Evolutionary conservation across 2,113 vertebrate species (phyloP), one percentile per base, ranked within the genome.

Genomic region (Pollachius pollachius): DNA sequence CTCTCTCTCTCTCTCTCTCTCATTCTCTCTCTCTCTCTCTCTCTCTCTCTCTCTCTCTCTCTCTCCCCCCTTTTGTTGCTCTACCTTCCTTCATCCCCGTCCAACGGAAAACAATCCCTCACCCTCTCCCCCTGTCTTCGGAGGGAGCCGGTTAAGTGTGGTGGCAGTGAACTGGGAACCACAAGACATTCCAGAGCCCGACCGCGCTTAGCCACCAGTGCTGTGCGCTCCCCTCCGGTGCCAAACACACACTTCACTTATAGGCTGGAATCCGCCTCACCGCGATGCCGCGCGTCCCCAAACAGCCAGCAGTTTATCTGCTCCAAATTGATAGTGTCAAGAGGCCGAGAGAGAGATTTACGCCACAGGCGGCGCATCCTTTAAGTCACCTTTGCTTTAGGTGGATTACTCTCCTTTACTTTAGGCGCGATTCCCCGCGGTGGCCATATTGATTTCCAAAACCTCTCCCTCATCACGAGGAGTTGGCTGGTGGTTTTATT

Each of bases 51-150:
- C 77, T 88, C 69, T 71, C 64, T 1, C 68, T 71, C 27, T 68
- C 65, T 30, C 78, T 77, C 67, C 77, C 64, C 71, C 74, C 78
- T 78, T 84, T 84, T 79, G 73, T 67, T 76, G 81, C 84, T 89
- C 83, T 71, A 87, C 80, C 74, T 67, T 76, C 82, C 84, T 89
- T 84, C 70, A 87, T 89, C 84, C 82, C 72, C 80, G 83, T 90
- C 89, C 90, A 90, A 86, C 67, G 90, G 91, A 92, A 93, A 92
- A 93, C 91, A 88, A 84, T 85, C 81, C 92, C 83, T 92, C 85
- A 88, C 85, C 91, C 90, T 89, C 91, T 92, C 90, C 41, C 41
- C 41, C 41, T 89, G 86, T 90, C 87, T 91, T 81, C 82, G 71
- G 87, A 73, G 80, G 83, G 83, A 89, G 89, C 90, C 91, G 90